Conservation (phyloP, 2,113 vertebrate species). For the Crypturellus undulatus region DNA sequence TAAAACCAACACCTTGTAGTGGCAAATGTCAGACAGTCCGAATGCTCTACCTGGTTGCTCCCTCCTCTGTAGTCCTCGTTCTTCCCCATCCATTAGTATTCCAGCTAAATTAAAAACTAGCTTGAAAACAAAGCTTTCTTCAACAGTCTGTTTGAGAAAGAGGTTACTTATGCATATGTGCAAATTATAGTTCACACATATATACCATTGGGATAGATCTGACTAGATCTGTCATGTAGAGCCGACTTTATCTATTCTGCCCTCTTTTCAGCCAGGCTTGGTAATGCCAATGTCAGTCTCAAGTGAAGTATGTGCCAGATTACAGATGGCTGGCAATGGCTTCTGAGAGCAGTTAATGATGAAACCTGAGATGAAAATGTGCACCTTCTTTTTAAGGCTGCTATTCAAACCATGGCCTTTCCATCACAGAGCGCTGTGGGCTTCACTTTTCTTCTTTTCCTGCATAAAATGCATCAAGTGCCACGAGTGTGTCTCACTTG, state of each 20-base stretch:
- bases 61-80: not conserved
- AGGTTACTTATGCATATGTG: not conserved
- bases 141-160: too few relatives aligned
- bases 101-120: not conserved
- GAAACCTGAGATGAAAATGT: slow-evolving; percentile 78
- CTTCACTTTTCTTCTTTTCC: slow-evolving; percentile 69
- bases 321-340: slow-evolving; percentile 64
- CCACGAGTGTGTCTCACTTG: slow-evolving; percentile 44
- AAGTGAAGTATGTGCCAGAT: slow-evolving; percentile 68
- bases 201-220: not conserved
- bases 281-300: slow-evolving; percentile 70
- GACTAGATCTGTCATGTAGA: not conserved
- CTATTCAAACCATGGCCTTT: slow-evolving; percentile 42
- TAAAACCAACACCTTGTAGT: not conserved
- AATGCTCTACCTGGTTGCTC: not conserved
- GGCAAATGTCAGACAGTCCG: not conserved
- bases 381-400: slow-evolving; percentile 63
- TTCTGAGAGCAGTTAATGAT: slow-evolving; percentile 72
- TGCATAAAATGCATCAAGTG: slow-evolving; percentile 59
- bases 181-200: not conserved
- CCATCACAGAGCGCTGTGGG: slow-evolving; percentile 36
- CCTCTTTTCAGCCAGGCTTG: slow-evolving; percentile 64
- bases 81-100: not conserved
- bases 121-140: too few relatives aligned
- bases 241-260: slow-evolving; percentile 43